Conservation (phyloP, 2,888 invertebrate genomes). For the Isoperla grammatica region DNA sequence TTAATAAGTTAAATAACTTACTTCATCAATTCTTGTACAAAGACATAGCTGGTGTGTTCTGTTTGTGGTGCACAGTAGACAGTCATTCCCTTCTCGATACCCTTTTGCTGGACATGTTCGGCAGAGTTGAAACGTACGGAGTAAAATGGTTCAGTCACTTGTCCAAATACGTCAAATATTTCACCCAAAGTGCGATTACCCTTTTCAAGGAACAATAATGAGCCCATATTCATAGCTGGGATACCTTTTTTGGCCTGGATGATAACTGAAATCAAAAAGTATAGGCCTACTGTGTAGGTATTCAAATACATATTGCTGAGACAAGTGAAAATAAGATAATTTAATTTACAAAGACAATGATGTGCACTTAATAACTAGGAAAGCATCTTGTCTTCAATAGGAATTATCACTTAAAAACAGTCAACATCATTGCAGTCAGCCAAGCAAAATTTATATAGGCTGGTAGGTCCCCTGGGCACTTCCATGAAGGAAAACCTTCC, state of each 20-base stretch:
- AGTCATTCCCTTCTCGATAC: constrained; percentile 59
- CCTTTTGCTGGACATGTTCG: constrained; percentile 65
- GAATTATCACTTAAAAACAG: no score
- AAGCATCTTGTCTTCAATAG: no score
- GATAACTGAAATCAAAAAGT: constrained; percentile 55
- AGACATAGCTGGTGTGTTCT: constrained; percentile 68
- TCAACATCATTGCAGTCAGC: no score
- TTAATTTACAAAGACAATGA: no score
- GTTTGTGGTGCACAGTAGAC: constrained; percentile 81
- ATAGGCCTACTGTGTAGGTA: no score
- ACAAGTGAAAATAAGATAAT: no score
- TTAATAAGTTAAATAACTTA: no score
- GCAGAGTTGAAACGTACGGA: constrained; percentile 82
- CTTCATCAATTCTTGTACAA: constrained; percentile 66
- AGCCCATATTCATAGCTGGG: constrained; percentile 76
- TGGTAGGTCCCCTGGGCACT: no score
- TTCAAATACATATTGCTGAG: no score
- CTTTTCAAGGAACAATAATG: constrained; percentile 79
- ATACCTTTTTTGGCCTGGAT: constrained; percentile 65
- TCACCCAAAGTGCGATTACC: constrained; percentile 69
- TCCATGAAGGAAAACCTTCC: no score
- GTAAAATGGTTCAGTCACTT: constrained; percentile 78
- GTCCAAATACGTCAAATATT: constrained; percentile 90
- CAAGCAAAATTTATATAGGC: no score
- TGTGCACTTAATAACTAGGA: no score